phyloP scores from a whole-genome alignment of 2,113 vertebrate species.

The Eonycteris spelaea region DNA sequence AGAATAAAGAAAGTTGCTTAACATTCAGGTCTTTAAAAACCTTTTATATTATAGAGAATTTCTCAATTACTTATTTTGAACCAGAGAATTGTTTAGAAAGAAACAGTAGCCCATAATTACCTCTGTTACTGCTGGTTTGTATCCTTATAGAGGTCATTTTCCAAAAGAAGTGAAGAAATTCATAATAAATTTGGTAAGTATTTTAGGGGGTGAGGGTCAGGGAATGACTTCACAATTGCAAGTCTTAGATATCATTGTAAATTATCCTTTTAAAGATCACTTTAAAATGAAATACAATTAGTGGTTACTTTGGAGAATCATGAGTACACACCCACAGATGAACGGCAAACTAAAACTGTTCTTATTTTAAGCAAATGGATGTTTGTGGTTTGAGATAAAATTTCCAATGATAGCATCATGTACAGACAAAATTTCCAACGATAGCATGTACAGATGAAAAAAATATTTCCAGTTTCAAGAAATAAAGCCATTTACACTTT shows the following conservation, averaged over 20 bases:
- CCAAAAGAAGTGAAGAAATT: conserved; percentile 32
- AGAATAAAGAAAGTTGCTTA: background rate
- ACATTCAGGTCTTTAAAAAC: background rate
- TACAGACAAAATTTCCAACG: conserved; percentile 60
- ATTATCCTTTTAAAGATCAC: conserved; percentile 55
- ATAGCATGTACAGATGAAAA: conserved; percentile 58
- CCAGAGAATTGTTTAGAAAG: conserved; percentile 13
- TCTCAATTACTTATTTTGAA: conserved; percentile 29
- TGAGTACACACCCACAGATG: conserved; percentile 45
- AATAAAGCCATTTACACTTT: conserved; percentile 29
- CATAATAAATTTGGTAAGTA: conserved; percentile 2
- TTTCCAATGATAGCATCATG: conserved; percentile 60
- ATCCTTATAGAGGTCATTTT: background rate
- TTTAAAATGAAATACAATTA: conserved; percentile 69
- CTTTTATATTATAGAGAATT: background rate
- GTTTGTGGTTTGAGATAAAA: conserved; percentile 63
- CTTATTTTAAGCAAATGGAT: conserved; percentile 64
- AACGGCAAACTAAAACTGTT: conserved; percentile 56
- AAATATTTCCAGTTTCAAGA: background rate
- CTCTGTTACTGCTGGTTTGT: background rate
- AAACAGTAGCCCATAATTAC: background rate
- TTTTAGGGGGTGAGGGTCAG: background rate
- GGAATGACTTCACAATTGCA: conserved; percentile 40
- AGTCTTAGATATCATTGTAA: conserved; percentile 43
- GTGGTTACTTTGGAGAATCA: conserved; percentile 63